These are phyloP conservation scores for Poeciliopsis occidentalis DNA, from an alignment of 2,113 vertebrate species.

Conservation along the genomic window DNA sequence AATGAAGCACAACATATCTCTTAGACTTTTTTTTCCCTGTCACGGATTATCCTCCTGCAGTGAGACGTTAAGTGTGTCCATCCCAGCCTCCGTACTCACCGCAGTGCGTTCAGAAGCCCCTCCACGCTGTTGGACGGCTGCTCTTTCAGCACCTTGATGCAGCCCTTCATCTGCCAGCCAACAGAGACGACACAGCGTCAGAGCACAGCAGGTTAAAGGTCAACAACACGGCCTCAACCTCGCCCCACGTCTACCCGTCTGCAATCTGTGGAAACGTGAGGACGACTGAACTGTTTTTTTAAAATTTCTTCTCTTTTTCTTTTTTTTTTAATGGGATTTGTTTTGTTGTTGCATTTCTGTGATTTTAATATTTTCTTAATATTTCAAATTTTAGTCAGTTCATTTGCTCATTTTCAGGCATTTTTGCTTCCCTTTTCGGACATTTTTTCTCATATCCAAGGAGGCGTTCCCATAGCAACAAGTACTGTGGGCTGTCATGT, in stretches of 20 bases:
- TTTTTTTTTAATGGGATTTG: no score
- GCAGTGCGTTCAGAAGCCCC: constrained; percentile 91
- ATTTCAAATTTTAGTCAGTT: background rate
- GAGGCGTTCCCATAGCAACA: background rate
- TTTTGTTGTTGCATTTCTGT: no score
- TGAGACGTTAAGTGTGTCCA: no score
- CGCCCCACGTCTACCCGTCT: background rate
- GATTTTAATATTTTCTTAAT: no score
- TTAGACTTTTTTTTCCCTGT: no score
- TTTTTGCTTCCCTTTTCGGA: background rate
- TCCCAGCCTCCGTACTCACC: constrained; percentile 69
- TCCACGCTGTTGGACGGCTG: constrained; percentile 93
- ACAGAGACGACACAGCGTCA: constrained; percentile 53
- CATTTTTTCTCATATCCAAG: background rate
- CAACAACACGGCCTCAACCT: constrained; percentile 42
- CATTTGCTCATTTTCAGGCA: background rate
- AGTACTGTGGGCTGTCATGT: no score
- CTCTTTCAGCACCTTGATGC: constrained; percentile 94
- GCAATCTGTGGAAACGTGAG: no score
- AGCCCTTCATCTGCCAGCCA: constrained; percentile 90
- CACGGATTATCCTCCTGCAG: no score
- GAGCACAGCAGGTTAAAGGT: constrained; percentile 57
- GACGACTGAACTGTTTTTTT: no score
- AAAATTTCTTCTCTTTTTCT: no score
- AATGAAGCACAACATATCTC: no score